A percentile compares a stretch with the other conserved stretches of the same genome.
Conservation (phyloP, 2,797 vertebrate species). For the Molothrus aeneus region DNA sequence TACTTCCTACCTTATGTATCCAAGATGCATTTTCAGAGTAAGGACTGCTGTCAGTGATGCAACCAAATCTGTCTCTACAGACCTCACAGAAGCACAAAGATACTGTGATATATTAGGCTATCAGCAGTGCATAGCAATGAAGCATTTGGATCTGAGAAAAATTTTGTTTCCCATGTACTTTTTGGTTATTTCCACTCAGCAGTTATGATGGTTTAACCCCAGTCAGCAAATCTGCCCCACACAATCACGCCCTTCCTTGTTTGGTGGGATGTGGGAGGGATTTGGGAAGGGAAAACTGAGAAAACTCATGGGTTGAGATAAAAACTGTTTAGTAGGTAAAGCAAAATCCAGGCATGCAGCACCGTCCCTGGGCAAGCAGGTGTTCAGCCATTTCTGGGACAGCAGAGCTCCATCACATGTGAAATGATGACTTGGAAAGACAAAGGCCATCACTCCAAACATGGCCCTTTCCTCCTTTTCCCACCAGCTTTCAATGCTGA, state of each 20-base stretch:
- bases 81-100: neutral
- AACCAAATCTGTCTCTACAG: neutral
- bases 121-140: neutral
- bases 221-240: neutral
- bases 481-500: neutral
- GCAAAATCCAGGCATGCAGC: neutral
- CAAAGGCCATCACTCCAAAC: fast-evolving
- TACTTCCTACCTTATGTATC: neutral
- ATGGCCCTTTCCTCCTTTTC: fast-evolving
- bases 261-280: fast-evolving
- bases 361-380: neutral
- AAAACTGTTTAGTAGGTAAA: neutral
- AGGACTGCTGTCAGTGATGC: neutral
- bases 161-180: neutral
- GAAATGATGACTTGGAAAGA: neutral
- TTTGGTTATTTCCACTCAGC: neutral
- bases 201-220: neutral
- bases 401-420: fast-evolving
- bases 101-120: neutral
- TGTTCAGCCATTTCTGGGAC: neutral
- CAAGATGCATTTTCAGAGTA: neutral
- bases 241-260: fast-evolving
- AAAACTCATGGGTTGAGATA: fast-evolving
- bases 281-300: neutral
- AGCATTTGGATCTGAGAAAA: neutral